Conservation (phyloP, 2,797 vertebrate species). For the Tenualosa thibaudeaui region DNA sequence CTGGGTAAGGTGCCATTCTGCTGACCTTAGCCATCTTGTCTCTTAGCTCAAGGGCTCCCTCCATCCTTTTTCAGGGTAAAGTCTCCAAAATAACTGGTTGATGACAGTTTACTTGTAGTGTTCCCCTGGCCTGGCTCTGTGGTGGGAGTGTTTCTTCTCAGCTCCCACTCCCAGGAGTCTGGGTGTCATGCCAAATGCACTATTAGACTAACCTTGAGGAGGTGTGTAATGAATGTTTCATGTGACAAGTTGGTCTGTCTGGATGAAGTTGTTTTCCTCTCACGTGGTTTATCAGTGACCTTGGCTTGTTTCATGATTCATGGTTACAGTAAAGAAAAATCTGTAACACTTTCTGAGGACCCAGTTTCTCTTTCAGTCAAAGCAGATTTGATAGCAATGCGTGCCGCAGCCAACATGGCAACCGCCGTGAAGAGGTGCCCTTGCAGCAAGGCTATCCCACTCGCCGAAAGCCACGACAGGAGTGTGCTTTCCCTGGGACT, state of each 20-base stretch:
- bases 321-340: background rate
- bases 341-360: background rate
- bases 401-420: no score
- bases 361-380: no score
- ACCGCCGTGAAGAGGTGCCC: no score
- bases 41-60: background rate
- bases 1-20: background rate
- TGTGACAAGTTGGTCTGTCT: background rate
- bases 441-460: no score
- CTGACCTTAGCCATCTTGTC: background rate
- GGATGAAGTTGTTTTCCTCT: background rate
- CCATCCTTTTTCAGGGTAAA: background rate
- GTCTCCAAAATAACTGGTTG: constrained; percentile 3
- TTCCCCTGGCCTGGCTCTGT: background rate
- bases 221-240: background rate
- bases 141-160: background rate
- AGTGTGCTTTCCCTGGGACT: no score
- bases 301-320: background rate
- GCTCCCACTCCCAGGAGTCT: background rate
- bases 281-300: background rate
- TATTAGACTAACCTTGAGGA: background rate
- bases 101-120: background rate
- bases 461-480: no score
- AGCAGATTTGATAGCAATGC: no score
- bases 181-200: background rate